A percentile compares a stretch with the other conserved stretches of the same genome.
These are phyloP conservation scores for Thymelicus lineola DNA, from an alignment of 2,888 invertebrate species.

Conservation along the genomic window DNA sequence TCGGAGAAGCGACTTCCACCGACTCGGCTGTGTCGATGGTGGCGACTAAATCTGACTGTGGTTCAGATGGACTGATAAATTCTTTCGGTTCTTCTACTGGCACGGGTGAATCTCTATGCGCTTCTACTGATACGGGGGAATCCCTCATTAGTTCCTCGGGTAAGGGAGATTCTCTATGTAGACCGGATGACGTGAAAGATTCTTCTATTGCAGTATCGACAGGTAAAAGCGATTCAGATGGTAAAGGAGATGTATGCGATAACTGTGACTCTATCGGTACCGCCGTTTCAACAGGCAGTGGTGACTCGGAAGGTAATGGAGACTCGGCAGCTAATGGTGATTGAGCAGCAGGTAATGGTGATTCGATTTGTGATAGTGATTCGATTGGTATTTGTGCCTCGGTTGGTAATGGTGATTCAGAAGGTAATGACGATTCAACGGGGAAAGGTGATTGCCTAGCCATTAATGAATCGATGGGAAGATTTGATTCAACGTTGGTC, in stretches of 20 bases:
- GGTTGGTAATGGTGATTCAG: constrained; percentile 48
- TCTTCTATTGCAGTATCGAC: constrained; percentile 33
- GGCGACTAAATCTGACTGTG: constrained; percentile 16
- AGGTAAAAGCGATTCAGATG: constrained; percentile 42
- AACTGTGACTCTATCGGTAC: constrained; percentile 43
- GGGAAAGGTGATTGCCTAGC: constrained; percentile 19
- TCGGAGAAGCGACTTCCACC: constrained; percentile 29
- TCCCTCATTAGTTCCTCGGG: constrained; percentile 36
- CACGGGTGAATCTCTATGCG: constrained; percentile 38
- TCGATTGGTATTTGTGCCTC: constrained; percentile 50
- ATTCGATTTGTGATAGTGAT: constrained; percentile 47
- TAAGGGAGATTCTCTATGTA: constrained; percentile 25
- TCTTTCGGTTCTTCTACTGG: constrained; percentile 39
- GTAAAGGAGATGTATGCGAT: constrained; percentile 43
- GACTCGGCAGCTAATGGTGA: constrained; percentile 45
- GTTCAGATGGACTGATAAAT: constrained; percentile 34
- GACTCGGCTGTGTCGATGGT: constrained; percentile 13
- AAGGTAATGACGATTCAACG: constrained; percentile 38
- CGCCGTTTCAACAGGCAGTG: constrained; percentile 51
- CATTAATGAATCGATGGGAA: constrained; percentile 7
- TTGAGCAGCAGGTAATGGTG: constrained; percentile 46
- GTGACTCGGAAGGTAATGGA: constrained; percentile 43
- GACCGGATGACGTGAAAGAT: constrained; percentile 15
- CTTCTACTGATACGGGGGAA: constrained; percentile 27
- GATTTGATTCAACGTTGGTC: constrained; percentile 7